These are phyloP conservation scores for Cynocephalus volans DNA, from an alignment of 2,113 vertebrate genomes.

Conservation along the genomic window DNA sequence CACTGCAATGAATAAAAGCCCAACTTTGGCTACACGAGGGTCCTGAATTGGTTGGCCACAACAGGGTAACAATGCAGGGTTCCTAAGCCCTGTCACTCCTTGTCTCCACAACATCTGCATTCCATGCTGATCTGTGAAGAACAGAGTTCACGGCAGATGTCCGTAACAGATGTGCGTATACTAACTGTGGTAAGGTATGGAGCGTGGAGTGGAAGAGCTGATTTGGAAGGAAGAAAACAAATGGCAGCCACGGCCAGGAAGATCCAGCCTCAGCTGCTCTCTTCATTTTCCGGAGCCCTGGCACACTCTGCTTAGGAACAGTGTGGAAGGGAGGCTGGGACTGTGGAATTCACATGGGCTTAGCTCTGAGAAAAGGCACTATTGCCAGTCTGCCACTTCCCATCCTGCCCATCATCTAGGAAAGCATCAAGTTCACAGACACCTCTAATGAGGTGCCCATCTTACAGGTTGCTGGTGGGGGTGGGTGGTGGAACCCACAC, in stretches of 20 bases:
- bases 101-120: slow-evolving; percentile 90
- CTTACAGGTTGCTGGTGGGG: background rate
- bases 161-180: slow-evolving; percentile 93
- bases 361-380: background rate
- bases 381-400: background rate
- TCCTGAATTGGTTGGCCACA: background rate
- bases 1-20: background rate
- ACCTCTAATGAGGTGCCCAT: background rate
- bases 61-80: background rate
- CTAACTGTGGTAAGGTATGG: rapidly evolving
- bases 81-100: background rate
- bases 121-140: slow-evolving; percentile 94
- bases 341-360: background rate
- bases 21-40: background rate
- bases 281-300: background rate
- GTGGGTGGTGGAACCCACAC: background rate
- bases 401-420: background rate
- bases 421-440: background rate
- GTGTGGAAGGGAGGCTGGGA: background rate
- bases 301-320: background rate
- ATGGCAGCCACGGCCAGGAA: background rate
- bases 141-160: slow-evolving; percentile 94
- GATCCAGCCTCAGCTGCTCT: background rate
- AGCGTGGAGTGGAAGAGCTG: background rate
- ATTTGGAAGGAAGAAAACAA: background rate